These are phyloP conservation scores for Phenganax subtilis DNA, from an alignment of 92 coral and sea anemone genomes.

Conservation along the genomic window DNA sequence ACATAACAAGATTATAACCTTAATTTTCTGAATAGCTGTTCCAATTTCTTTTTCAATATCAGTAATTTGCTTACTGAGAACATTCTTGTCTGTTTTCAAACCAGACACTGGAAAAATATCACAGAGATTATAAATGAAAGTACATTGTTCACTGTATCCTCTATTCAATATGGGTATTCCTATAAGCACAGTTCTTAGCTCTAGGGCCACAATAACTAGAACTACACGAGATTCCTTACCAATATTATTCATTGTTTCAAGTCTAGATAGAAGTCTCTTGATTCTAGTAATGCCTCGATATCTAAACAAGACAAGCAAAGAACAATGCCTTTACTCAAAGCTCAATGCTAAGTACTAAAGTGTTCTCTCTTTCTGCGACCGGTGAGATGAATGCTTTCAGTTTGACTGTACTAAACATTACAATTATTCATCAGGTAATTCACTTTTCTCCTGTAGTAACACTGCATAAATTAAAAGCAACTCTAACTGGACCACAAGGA, in stretches of 20 bases:
- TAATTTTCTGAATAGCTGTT: conserved; percentile 65
- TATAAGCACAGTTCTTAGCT: background rate
- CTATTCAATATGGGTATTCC: background rate
- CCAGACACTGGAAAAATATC: conserved; percentile 44
- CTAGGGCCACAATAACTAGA: background rate
- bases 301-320: conserved; percentile 38
- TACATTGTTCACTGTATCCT: too few species aligned
- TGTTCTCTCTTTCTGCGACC: too few species aligned
- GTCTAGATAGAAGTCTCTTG: conserved; percentile 72
- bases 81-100: conserved; percentile 75
- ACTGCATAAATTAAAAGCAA: too few species aligned
- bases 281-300: conserved; percentile 82
- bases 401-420: too few species aligned
- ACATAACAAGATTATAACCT: conserved; percentile 47
- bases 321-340: background rate
- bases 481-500: too few species aligned
- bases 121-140: too few species aligned
- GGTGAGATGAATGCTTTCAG: too few species aligned
- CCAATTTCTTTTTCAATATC: conserved; percentile 63
- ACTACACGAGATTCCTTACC: conserved; percentile 47
- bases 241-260: conserved; percentile 60
- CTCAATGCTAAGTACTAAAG: too few species aligned
- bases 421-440: too few species aligned
- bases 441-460: too few species aligned
- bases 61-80: conserved; percentile 55